phyloP scores from a whole-genome alignment of 2,797 vertebrate species.

The Falco naumanni region DNA sequence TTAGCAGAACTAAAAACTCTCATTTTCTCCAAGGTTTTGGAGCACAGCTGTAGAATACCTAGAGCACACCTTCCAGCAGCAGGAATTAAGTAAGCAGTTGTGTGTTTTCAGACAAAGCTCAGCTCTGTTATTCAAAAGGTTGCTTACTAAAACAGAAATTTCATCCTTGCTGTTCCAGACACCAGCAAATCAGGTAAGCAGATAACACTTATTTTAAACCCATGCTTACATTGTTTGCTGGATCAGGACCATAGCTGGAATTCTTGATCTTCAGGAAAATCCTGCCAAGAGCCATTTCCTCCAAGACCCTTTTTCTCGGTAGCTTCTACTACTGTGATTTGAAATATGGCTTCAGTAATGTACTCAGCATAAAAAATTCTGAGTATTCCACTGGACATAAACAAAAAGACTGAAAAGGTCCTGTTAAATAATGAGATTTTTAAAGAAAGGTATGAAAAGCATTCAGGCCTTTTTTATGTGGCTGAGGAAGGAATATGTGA shows the following conservation, averaged over 20 bases:
- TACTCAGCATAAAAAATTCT: neutral
- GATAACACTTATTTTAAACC: neutral
- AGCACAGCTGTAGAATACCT: neutral
- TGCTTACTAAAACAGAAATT: neutral
- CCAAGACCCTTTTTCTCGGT: neutral
- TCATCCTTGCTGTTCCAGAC: neutral
- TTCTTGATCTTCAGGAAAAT: neutral
- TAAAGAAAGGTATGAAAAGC: neutral
- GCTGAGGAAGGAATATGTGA: neutral
- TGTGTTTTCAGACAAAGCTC: neutral
- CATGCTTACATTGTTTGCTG: neutral
- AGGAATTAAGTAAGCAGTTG: neutral
- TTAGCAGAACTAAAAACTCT: neutral
- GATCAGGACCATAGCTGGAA: neutral
- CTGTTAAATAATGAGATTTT: neutral
- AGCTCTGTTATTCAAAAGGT: neutral
- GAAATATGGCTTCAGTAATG: neutral
- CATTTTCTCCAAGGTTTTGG: neutral
- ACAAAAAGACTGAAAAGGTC: neutral
- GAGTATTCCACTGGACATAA: neutral
- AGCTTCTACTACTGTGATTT: neutral
- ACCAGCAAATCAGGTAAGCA: neutral
- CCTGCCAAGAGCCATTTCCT: neutral
- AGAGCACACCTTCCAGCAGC: neutral
- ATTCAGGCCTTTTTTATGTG: neutral